Evolutionary conservation across 1,140 invertebrate genomes (phyloP).

Genomic region (Drosophila carrolli): DNA sequence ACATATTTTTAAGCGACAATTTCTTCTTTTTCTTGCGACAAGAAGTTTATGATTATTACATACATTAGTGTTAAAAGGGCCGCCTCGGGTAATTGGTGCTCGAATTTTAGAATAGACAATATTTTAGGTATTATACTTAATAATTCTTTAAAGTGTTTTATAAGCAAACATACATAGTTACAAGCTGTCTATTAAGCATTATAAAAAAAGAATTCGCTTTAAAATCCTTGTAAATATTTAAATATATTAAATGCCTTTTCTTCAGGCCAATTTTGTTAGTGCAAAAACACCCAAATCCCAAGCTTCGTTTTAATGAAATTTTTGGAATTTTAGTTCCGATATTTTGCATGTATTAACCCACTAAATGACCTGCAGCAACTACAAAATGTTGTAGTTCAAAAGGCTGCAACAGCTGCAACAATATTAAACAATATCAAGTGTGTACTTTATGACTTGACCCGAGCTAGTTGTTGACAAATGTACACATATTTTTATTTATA

Average conservation of each 20-base stretch:
- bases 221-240: background rate
- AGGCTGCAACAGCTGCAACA: slow-evolving; percentile 11
- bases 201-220: background rate
- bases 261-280: background rate
- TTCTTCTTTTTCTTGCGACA: slow-evolving; percentile 19
- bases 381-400: slow-evolving; percentile 13
- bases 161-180: too few species aligned
- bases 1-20: slow-evolving; percentile 48
- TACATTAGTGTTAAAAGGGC: slow-evolving; percentile 16
- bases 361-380: slow-evolving; percentile 20
- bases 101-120: slow-evolving; percentile 55
- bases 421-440: slow-evolving; percentile 17
- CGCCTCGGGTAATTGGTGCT: slow-evolving; percentile 49
- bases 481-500: background rate
- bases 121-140: background rate
- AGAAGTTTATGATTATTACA: slow-evolving; percentile 55
- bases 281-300: background rate
- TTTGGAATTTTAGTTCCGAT: slow-evolving; percentile 7
- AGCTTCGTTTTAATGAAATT: slow-evolving; percentile 1
- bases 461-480: slow-evolving; percentile 19
- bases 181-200: too few species aligned
- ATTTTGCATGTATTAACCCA: slow-evolving; percentile 1
- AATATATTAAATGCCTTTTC: background rate
- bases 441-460: slow-evolving; percentile 14
- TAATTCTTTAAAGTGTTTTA: background rate